These are phyloP conservation scores for Bursaphelenchus mucronatus DNA, from an alignment of 1,140 invertebrate genomes.

Conservation along the genomic window DNA sequence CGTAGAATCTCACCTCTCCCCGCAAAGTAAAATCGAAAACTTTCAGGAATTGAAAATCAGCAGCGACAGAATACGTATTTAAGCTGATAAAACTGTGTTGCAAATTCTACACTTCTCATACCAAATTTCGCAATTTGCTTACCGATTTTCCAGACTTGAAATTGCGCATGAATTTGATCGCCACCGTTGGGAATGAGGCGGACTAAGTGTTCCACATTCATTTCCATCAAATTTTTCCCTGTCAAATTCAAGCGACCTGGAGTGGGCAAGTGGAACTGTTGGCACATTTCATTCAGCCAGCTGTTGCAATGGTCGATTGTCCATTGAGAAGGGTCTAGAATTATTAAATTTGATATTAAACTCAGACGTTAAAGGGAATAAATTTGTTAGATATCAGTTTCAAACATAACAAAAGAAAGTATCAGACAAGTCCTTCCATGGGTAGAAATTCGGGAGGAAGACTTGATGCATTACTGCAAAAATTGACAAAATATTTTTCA, in stretches of 20 bases:
- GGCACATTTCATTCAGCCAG: slow-evolving; percentile 61
- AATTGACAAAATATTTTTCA: too few relatives aligned
- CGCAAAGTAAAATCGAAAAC: too few relatives aligned
- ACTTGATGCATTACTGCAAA: too few relatives aligned
- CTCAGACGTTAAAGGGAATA: too few relatives aligned
- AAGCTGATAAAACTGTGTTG: too few relatives aligned
- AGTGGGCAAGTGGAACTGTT: slow-evolving; percentile 50
- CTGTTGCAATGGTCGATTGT: slow-evolving; percentile 55
- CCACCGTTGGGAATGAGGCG: slow-evolving; percentile 55
- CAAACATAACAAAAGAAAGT: too few relatives aligned
- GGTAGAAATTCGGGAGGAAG: too few relatives aligned
- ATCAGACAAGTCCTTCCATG: too few relatives aligned
- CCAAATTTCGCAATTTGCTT: slow-evolving; percentile 20
- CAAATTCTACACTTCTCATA: background rate
- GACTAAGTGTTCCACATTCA: slow-evolving; percentile 60
- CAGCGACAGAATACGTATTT: background rate
- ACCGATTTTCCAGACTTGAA: slow-evolving; percentile 64
- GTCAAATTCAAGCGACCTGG: slow-evolving; percentile 45
- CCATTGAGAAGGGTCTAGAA: slow-evolving; percentile 61
- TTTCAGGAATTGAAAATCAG: background rate
- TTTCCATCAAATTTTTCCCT: slow-evolving; percentile 55
- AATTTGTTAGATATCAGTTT: too few relatives aligned
- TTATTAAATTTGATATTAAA: too few relatives aligned
- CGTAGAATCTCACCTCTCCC: slow-evolving; percentile 2
- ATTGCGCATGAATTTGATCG: slow-evolving; percentile 59